phyloP scores from a whole-genome alignment of 2,888 invertebrate species.

The Isotomurus palustris region DNA sequence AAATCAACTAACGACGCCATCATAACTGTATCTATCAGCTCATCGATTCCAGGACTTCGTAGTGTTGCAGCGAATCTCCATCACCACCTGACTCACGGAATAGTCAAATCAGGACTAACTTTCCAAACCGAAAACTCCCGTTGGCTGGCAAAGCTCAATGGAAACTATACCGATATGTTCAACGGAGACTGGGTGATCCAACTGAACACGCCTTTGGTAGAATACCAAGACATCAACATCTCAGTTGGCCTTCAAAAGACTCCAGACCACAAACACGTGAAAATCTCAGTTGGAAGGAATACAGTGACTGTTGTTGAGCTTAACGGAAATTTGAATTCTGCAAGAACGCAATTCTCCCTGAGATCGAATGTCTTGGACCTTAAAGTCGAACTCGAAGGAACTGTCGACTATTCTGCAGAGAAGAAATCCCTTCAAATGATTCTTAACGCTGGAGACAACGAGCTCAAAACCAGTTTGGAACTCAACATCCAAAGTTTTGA shows the following conservation, averaged over 20 bases:
- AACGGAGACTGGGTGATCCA: slow-evolving; percentile 26
- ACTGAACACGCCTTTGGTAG: slow-evolving; percentile 33
- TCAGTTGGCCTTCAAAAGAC: slow-evolving; percentile 11
- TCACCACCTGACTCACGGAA: slow-evolving; percentile 9
- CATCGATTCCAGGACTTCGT: slow-evolving; percentile 33
- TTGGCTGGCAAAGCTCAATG: slow-evolving; percentile 36
- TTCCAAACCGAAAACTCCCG: slow-evolving; percentile 40
- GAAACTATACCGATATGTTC: slow-evolving; percentile 3
- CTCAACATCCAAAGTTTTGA: slow-evolving; percentile 31
- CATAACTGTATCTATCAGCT: slow-evolving; percentile 29
- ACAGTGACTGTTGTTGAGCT: slow-evolving; percentile 8
- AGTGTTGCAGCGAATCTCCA: slow-evolving; percentile 29
- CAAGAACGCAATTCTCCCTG: no score
- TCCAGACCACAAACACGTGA: background rate
- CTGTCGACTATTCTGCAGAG: background rate
- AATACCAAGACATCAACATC: slow-evolving; percentile 32
- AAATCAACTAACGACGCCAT: slow-evolving; percentile 24
- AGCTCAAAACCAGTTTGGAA: slow-evolving; percentile 17
- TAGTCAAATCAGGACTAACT: slow-evolving; percentile 8
- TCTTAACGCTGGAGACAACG: slow-evolving; percentile 20
- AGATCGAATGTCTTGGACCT: no score
- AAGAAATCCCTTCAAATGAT: background rate
- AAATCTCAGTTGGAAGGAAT: background rate
- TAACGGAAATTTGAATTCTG: background rate
- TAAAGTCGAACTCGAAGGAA: no score